Conservation (phyloP, 2,797 vertebrate species). For the Melopsittacus undulatus region DNA sequence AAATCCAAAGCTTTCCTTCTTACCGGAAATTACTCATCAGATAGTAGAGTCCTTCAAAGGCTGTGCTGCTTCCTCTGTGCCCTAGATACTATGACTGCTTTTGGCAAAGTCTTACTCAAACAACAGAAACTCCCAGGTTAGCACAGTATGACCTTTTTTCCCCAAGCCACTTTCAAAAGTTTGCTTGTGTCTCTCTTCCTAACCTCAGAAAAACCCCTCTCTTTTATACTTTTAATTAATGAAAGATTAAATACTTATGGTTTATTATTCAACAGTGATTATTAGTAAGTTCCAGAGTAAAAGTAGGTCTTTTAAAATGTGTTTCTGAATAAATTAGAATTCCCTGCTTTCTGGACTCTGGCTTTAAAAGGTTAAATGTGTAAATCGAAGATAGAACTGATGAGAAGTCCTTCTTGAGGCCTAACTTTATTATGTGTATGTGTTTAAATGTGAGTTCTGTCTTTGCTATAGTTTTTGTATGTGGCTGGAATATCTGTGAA, state of each 20-base stretch:
- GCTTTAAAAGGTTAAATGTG: background rate
- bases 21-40: background rate
- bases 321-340: background rate
- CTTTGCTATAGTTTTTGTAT: background rate
- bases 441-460: background rate
- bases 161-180: background rate
- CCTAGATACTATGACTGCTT: background rate
- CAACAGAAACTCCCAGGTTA: background rate
- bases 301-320: background rate
- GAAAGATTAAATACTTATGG: background rate
- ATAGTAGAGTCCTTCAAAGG: background rate
- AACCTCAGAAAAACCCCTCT: background rate
- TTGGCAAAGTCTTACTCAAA: background rate
- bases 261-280: background rate
- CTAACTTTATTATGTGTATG: background rate
- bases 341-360: background rate
- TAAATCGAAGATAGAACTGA: background rate
- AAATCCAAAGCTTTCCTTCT: background rate
- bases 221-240: background rate
- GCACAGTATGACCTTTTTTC: background rate
- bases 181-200: background rate
- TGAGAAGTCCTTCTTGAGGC: background rate
- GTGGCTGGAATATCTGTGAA: background rate
- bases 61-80: background rate
- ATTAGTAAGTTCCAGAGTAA: background rate